Evolutionary conservation across 2,113 vertebrate genomes (phyloP).

Genomic region (Vidua macroura): DNA sequence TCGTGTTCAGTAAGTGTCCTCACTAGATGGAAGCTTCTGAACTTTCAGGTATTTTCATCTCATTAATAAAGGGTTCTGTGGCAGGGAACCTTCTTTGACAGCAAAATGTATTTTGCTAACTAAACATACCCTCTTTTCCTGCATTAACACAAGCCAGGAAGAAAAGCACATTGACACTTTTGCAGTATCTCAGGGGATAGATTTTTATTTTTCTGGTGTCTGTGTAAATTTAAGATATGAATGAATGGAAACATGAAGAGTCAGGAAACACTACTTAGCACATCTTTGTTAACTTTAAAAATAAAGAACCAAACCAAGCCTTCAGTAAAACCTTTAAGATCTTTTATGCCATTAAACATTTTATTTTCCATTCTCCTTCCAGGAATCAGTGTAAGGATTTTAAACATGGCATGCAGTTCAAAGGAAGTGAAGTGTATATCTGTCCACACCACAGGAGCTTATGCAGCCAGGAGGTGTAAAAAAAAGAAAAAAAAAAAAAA

Average conservation of each 20-base stretch:
- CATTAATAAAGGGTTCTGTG: neutral
- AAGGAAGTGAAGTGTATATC: slow-evolving; percentile 8
- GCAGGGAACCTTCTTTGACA: neutral
- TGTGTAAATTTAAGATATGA: neutral
- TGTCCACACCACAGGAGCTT: neutral
- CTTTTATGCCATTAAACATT: neutral
- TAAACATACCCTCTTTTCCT: neutral
- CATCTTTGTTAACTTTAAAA: neutral
- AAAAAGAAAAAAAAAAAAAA: neutral
- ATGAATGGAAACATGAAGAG: neutral
- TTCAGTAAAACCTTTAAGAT: neutral
- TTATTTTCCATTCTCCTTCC: neutral
- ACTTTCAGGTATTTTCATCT: neutral
- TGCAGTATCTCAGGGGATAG: neutral
- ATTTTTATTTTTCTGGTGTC: neutral
- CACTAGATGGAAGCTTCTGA: neutral
- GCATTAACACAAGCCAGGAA: neutral
- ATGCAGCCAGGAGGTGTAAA: neutral
- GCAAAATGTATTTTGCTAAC: neutral
- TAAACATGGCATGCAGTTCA: accelerated
- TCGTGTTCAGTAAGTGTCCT: neutral
- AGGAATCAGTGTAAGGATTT: neutral
- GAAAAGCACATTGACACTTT: neutral
- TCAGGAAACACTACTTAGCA: neutral
- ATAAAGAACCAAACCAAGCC: neutral